Evolutionary conservation across 2,888 invertebrate species (phyloP), one percentile per base, ranked within the genome.

Genomic region (Herminia tarsipennalis): DNA sequence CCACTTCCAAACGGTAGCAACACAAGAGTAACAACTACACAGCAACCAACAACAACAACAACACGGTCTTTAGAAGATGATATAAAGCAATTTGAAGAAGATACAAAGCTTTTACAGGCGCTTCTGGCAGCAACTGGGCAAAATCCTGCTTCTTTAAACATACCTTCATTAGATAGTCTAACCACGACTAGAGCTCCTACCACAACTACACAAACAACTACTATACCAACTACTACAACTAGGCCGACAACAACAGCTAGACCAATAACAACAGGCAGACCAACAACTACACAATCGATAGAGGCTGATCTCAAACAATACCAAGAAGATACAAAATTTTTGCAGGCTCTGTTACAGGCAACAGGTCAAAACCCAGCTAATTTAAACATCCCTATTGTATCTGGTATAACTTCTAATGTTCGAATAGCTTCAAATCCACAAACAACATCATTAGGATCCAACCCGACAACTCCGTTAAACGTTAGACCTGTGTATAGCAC

Each of bases 21-120:
- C 20, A 43, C 58, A n/a, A 65, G 59, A 60, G 35, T 62, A 1
- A 64, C 69, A 30, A 66, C 56, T 36, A 63, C 58, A 34, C 55
- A 63, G 17, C 77, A 78, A 63, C 37, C 37, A 30, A 74, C 80
- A 9, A 81, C 83, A 10, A 87, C 87, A 28, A 88, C 88, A 32
- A 50, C 71, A 6, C 80, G 87, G 8, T 86, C 88, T 18, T 76
- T 92, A 40, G 83, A 91, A 69, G 89, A 90, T 14, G 92, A 92
- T 43, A 79, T 92, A 8, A 81, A 78, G 39, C 88, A 90, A 49
- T 88, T 88, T 59, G 86, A 92, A 66, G 86, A 91, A 71, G 92
- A 92, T 45, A 85, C 90, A 4, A 86, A 86, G 65, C 71, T 92
- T 39, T 65, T 90, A 47, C 81, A 92, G 73, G 91, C 88, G 1